phyloP scores from a whole-genome alignment of 2,797 vertebrate species.

The Rhynchonycteris naso region DNA sequence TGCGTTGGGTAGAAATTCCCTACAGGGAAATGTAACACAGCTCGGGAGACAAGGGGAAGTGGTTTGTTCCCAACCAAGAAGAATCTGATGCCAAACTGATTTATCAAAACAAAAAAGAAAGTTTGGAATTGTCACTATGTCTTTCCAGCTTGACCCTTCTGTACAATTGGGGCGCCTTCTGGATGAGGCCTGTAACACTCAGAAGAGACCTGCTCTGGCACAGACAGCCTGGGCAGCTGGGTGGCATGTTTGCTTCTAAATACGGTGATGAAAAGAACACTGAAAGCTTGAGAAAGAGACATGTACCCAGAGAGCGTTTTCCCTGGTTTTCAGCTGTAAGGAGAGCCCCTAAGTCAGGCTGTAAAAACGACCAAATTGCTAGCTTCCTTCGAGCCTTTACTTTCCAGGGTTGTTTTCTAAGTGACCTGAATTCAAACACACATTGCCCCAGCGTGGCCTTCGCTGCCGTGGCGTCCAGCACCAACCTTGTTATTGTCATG shows the following conservation, averaged over 20 bases:
- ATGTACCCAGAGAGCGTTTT: slow-evolving; percentile 4
- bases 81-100: not conserved
- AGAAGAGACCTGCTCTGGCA: not conserved
- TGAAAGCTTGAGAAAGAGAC: slow-evolving; percentile 23
- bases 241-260: not conserved
- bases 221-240: not conserved
- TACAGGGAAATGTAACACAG: not conserved
- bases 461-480: not conserved
- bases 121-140: not conserved
- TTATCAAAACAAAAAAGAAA: not conserved
- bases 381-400: slow-evolving; percentile 44
- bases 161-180: not conserved
- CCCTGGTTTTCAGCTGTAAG: not conserved
- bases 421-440: slow-evolving; percentile 56
- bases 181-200: not conserved
- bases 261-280: not conserved
- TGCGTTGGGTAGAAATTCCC: not conserved
- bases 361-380: not conserved
- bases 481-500: slow-evolving; percentile 35
- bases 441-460: slow-evolving; percentile 1
- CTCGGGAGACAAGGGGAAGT: not conserved
- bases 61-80: not conserved
- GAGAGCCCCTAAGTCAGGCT: slow-evolving; percentile 11
- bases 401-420: slow-evolving; percentile 45
- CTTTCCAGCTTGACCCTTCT: not conserved